phyloP scores from a whole-genome alignment of 2,888 invertebrate species.

The Aleiodes alternator region DNA sequence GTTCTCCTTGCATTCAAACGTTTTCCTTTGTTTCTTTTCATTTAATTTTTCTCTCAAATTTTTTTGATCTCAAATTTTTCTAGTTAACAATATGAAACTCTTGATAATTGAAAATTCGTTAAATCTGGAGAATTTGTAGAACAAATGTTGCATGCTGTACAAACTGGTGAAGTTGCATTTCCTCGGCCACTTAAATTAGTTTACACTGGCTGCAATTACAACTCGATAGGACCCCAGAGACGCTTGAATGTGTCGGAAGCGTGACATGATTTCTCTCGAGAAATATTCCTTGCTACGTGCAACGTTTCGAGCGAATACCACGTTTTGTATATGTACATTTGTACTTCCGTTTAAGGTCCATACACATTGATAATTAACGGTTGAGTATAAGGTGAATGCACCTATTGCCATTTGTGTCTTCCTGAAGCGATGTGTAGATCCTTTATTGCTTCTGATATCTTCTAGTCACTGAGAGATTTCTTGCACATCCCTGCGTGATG shows the following conservation, averaged over 20 bases:
- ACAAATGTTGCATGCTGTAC: not conserved
- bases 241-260: conserved; percentile 60
- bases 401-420: not conserved
- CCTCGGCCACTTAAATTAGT: conserved; percentile 59
- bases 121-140: not conserved
- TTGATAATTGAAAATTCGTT: conserved; percentile 25
- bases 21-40: conserved; percentile 15
- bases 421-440: no score
- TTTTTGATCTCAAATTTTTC: conserved; percentile 26
- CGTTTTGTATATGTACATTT: conserved; percentile 30
- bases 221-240: conserved; percentile 62
- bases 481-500: no score
- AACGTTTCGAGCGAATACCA: conserved; percentile 40
- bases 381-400: conserved; percentile 44
- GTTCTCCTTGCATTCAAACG: conserved; percentile 12
- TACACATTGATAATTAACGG: conserved; percentile 32
- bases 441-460: conserved; percentile 40
- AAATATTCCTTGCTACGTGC: conserved; percentile 57
- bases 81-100: conserved; percentile 32
- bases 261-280: conserved; percentile 65
- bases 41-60: not conserved
- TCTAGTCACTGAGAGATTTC: no score
- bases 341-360: conserved; percentile 25
- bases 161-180: conserved; percentile 42
- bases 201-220: conserved; percentile 64